Conservation (phyloP, 2,888 invertebrate species). For the Heterodera filipjevi region DNA sequence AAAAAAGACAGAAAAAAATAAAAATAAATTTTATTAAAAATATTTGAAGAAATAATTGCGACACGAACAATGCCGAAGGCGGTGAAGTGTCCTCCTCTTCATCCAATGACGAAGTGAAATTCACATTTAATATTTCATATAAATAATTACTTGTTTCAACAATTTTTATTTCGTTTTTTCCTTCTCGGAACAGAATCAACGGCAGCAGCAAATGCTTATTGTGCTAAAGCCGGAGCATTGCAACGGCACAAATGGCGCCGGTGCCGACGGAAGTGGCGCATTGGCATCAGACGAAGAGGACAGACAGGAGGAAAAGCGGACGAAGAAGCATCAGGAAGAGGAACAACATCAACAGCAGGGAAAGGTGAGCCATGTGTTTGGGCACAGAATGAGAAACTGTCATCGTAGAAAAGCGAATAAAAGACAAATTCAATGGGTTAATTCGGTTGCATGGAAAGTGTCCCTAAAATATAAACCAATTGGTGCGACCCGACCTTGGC, state of each 20-base stretch:
- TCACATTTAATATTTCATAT: too few relatives aligned
- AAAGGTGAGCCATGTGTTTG: not conserved
- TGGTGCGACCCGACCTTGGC: too few relatives aligned
- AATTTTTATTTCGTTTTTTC: too few relatives aligned
- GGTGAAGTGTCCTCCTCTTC: not conserved
- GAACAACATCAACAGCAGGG: not conserved
- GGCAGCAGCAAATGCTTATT: not conserved
- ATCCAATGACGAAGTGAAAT: not conserved
- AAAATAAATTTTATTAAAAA: not conserved
- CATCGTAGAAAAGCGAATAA: too few relatives aligned
- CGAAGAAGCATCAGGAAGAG: too few relatives aligned
- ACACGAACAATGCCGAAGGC: not conserved
- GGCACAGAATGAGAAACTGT: too few relatives aligned
- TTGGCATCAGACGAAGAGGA: constrained; percentile 14
- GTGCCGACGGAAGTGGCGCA: not conserved
- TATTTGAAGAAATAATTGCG: not conserved
- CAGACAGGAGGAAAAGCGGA: not conserved
- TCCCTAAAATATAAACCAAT: too few relatives aligned
- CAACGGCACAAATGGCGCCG: not conserved
- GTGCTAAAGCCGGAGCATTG: not conserved
- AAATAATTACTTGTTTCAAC: too few relatives aligned
- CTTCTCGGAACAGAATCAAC: not conserved
- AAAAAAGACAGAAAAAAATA: not conserved
- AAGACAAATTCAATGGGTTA: too few relatives aligned
- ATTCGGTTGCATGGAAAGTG: too few relatives aligned